Evolutionary conservation across 1,140 invertebrate genomes (phyloP), one percentile per base, ranked within the genome.

Genomic region (Dendrolimus punctatus): DNA sequence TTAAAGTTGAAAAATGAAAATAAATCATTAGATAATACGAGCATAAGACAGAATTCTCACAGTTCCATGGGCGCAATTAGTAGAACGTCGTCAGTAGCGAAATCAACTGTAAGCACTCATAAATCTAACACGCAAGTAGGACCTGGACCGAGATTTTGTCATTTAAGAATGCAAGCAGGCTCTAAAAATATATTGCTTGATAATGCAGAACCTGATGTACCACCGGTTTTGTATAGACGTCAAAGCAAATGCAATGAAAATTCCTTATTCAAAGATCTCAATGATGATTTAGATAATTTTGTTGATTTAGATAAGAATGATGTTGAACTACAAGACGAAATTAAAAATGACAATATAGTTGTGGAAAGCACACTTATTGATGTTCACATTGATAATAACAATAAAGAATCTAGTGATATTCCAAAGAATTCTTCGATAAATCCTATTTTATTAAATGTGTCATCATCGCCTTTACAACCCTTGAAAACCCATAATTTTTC

Each of bases 111-210:
- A 8, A 86, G 81, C 48, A 85, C 81, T 23, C 81, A 86, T 47
- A 86, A 80, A 51, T 86, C 78, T 38, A 87, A 82, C 43, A 82
- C 78, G 45, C 82, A 84, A 64, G 84, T 88, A 0, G 87, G 85
- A 38, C 85, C 85, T 6, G 92, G 92, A 6, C 92, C 93, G 0
- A 88, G 93, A 55, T 91, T 92, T 59, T 94, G 93, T 67, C 91
- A 93, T 6, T 88, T 94, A 60, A 85, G 92, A 38, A 87, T 94
- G 51, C 93, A 93, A 61, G 89, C 89, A 2, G 92, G 92, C 0
- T 93, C 93, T 5, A 94, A 92, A 67, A 95, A 95, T 72, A 94
- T 95, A 64, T 76, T 95, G 2, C 73, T 95, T 6, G 93, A 94
- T 73, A 95, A 94, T 68, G 91, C 91, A 10, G 91, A 92, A 51